These are phyloP conservation scores for Chaunax sp. DNA, from an alignment of 2,797 vertebrate genomes.

Conservation along the genomic window DNA sequence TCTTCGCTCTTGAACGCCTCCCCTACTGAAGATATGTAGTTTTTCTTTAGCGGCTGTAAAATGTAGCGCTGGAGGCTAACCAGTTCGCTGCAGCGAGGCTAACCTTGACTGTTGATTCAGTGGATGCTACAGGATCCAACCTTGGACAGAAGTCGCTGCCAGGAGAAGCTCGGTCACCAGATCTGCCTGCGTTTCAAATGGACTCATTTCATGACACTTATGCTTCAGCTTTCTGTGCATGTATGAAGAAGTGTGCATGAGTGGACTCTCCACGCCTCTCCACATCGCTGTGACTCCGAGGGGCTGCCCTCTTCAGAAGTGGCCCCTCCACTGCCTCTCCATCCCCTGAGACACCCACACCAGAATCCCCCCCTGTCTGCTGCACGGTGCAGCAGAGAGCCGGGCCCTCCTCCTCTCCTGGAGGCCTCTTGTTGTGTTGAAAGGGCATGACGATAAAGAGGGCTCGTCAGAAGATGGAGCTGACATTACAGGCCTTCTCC, in stretches of 20 bases:
- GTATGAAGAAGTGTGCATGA: not conserved
- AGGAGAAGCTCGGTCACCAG: conserved; percentile 11
- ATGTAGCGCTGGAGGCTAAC: conserved; percentile 26
- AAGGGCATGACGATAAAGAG: conserved; percentile 39
- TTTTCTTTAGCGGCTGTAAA: conserved; percentile 5
- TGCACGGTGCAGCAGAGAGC: conserved; percentile 18
- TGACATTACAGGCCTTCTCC: conserved; percentile 44
- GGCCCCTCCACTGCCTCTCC: conserved; percentile 47
- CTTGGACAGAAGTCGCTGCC: conserved; percentile 25
- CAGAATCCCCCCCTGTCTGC: conserved; percentile 33
- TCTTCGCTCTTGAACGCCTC: conserved; percentile 1
- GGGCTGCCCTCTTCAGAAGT: conserved; percentile 19
- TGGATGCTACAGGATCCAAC: conserved; percentile 33
- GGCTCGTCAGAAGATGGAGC: conserved; percentile 42
- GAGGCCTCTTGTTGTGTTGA: conserved; percentile 35
- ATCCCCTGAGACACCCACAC: conserved; percentile 28
- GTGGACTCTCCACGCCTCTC: conserved; percentile 19
- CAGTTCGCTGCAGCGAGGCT: conserved; percentile 8
- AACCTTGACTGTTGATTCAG: conserved; percentile 62
- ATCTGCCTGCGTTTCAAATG: conserved; percentile 3
- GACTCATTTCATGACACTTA: conserved; percentile 21
- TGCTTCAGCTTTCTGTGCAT: not conserved
- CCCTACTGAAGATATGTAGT: conserved; percentile 7
- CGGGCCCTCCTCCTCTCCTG: conserved; percentile 14
- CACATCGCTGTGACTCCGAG: conserved; percentile 19